Evolutionary conservation across 2,888 invertebrate species (phyloP).

Genomic region (Physocephala rufipes): DNA sequence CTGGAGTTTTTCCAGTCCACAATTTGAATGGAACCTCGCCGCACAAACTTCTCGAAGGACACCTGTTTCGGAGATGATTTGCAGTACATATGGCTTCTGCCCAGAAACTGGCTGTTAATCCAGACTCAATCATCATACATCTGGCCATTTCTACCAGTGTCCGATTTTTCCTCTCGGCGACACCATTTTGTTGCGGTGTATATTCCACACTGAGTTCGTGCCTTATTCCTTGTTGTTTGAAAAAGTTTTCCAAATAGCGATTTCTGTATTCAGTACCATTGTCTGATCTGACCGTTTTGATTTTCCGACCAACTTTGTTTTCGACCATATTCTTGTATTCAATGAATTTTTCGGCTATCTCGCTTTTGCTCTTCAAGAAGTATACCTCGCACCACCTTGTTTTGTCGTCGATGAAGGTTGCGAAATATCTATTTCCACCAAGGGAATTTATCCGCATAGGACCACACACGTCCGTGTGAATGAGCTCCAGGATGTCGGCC

Average conservation of each 20-base stretch:
- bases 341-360: constrained; percentile 39
- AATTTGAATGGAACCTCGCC: constrained; percentile 37
- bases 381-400: constrained; percentile 41
- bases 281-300: constrained; percentile 49
- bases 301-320: constrained; percentile 37
- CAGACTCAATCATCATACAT: no score
- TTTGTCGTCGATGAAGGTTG: constrained; percentile 39
- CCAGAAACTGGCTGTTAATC: constrained; percentile 47
- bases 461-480: constrained; percentile 41
- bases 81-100: constrained; percentile 53
- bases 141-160: constrained; percentile 48
- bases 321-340: constrained; percentile 39
- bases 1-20: constrained; percentile 39
- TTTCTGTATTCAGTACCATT: constrained; percentile 50
- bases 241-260: constrained; percentile 42
- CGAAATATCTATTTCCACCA: constrained; percentile 24
- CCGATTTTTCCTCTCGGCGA: constrained; percentile 45
- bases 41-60: constrained; percentile 37
- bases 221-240: constrained; percentile 46
- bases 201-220: constrained; percentile 46
- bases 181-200: constrained; percentile 46
- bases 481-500: constrained; percentile 25
- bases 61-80: no score
- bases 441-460: constrained; percentile 30
- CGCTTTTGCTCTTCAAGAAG: constrained; percentile 39